Evolutionary conservation across 2,113 vertebrate species (phyloP).

Genomic region (Galeopterus variegatus): DNA sequence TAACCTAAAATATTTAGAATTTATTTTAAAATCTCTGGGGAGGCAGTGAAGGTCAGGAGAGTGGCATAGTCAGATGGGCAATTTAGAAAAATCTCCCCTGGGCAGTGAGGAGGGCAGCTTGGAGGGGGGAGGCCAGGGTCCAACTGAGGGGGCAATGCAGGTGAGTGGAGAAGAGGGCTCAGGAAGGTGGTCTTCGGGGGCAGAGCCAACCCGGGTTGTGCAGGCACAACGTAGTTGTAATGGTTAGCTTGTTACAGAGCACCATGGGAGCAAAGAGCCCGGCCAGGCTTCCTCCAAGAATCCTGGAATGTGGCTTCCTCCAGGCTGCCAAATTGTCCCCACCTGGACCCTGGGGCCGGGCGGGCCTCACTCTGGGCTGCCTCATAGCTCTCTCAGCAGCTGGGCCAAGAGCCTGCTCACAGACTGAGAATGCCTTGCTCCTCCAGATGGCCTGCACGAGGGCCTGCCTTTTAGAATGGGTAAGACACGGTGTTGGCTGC

Average conservation of each 20-base stretch:
- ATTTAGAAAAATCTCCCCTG: not conserved
- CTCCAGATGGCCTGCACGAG: not conserved
- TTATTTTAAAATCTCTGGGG: not conserved
- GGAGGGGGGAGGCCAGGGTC: not conserved
- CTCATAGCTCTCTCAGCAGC: not conserved
- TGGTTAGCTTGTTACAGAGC: not conserved
- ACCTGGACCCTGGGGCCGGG: not conserved
- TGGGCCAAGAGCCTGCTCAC: not conserved
- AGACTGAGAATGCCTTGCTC: not conserved
- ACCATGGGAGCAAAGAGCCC: not conserved
- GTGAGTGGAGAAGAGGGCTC: too few relatives aligned
- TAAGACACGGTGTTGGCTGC: not conserved
- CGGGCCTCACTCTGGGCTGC: not conserved
- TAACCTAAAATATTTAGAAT: not conserved
- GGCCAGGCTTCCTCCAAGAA: not conserved
- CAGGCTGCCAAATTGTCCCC: not conserved
- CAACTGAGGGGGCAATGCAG: not conserved
- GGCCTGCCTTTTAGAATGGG: not conserved
- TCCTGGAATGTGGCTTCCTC: not conserved
- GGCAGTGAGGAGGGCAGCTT: too few relatives aligned
- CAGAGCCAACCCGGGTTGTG: not conserved
- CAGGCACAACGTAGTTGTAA: not conserved
- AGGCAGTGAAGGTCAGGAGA: not conserved
- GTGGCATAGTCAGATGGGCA: not conserved
- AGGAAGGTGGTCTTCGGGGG: not conserved